phyloP scores from a whole-genome alignment of 2,888 invertebrate genomes.

The Cabera pusaria region DNA sequence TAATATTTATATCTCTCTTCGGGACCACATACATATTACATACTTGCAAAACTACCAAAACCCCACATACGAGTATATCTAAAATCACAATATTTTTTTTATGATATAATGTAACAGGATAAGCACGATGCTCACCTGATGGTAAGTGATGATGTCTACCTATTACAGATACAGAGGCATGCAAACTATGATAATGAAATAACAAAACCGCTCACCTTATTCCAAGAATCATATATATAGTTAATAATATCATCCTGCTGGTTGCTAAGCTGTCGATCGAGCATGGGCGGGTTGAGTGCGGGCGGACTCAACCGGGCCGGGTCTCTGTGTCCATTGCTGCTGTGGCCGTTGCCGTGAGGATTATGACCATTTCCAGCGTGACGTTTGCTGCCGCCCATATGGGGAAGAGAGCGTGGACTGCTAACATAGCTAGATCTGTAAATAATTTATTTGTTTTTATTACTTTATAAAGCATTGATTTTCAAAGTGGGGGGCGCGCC shows the following conservation, averaged over 20 bases:
- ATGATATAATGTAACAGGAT: too few species aligned
- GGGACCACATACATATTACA: too few species aligned
- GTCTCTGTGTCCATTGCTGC: conserved; percentile 31
- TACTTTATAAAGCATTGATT: too few species aligned
- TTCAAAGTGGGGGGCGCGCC: too few species aligned
- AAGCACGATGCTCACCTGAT: too few species aligned
- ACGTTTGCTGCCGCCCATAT: conserved; percentile 56
- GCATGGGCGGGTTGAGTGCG: conserved; percentile 46
- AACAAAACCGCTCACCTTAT: conserved; percentile 85
- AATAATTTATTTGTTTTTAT: background rate
- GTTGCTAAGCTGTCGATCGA: conserved; percentile 39
- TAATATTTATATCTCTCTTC: too few species aligned
- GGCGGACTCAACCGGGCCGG: conserved; percentile 69
- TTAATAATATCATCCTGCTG: conserved; percentile 91
- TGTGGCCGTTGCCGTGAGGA: conserved; percentile 12
- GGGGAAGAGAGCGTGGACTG: conserved; percentile 70
- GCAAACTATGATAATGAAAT: too few species aligned
- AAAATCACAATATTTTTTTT: too few species aligned
- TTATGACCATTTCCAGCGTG: conserved; percentile 32
- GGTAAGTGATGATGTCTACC: too few species aligned
- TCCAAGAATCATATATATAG: conserved; percentile 91
- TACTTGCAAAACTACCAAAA: too few species aligned
- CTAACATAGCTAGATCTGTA: conserved; percentile 69
- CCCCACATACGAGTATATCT: too few species aligned
- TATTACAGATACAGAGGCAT: too few species aligned